Conservation (phyloP, 2,113 vertebrate genomes). For the Podiceps cristatus region DNA sequence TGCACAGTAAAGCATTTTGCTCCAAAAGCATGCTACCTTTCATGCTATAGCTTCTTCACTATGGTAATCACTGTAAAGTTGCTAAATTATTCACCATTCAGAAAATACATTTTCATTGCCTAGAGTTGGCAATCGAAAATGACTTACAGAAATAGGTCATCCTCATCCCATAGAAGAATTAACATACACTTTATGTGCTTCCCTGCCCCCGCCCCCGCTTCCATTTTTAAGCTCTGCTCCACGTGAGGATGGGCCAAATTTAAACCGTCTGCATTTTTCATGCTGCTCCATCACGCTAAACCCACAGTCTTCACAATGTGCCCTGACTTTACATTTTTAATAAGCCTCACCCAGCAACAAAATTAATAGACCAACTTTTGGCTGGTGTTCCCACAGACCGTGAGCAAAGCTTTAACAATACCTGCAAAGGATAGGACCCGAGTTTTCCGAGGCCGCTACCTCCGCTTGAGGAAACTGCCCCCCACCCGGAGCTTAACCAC, state of each 20-base stretch:
- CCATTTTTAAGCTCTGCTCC: constrained; percentile 48
- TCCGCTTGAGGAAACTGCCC: not conserved
- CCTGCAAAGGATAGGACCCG: too few species aligned
- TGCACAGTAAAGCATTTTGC: not conserved
- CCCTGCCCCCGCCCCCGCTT: not conserved
- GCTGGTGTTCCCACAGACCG: not conserved
- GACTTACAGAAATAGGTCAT: constrained; percentile 64
- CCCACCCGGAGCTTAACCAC: not conserved
- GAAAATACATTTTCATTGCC: constrained; percentile 15
- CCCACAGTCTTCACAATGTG: not conserved
- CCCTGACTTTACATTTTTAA: not conserved
- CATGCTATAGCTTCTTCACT: not conserved
- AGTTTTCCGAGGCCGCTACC: not conserved
- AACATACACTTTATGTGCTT: not conserved
- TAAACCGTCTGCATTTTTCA: constrained; percentile 7
- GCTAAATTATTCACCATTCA: constrained; percentile 60
- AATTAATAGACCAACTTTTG: not conserved
- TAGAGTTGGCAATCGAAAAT: not conserved
- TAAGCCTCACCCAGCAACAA: not conserved
- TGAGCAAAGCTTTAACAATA: not conserved
- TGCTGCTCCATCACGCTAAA: not conserved
- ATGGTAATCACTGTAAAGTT: not conserved
- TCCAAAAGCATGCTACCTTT: not conserved
- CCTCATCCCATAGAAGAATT: constrained; percentile 32
- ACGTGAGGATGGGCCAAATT: constrained; percentile 29